Evolutionary conservation across 2,888 invertebrate species (phyloP).

Genomic region (Drosophila nr. perissopoda): DNA sequence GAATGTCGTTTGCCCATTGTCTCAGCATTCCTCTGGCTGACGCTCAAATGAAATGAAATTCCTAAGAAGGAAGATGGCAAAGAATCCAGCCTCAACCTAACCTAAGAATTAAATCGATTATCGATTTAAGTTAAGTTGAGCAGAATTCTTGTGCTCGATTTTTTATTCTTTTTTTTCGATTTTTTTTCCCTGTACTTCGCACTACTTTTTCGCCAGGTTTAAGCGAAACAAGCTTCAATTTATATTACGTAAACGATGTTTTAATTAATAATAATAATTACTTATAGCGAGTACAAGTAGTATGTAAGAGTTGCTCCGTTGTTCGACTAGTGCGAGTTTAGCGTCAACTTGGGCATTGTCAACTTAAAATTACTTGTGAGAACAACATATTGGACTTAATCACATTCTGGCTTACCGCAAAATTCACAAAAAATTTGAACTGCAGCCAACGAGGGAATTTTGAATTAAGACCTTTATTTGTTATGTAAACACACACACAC

Average conservation of each 20-base stretch:
- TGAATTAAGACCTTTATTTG: slow-evolving; percentile 20
- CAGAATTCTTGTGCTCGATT: background rate
- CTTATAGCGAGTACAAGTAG: background rate
- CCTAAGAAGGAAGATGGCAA: background rate
- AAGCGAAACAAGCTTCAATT: background rate
- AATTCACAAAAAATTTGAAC: slow-evolving; percentile 6
- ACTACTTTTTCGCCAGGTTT: background rate
- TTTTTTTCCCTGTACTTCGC: background rate
- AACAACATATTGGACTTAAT: slow-evolving; percentile 25
- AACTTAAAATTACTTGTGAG: background rate
- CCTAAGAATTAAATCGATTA: slow-evolving; percentile 13
- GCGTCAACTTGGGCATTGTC: background rate
- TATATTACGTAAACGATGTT: background rate
- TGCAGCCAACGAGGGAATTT: slow-evolving; percentile 7
- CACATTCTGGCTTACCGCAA: slow-evolving; percentile 32
- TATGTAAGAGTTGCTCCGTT: background rate
- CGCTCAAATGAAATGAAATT: slow-evolving; percentile 40
- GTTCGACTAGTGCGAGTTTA: slow-evolving; percentile 12
- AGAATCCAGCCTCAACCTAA: slow-evolving; percentile 24
- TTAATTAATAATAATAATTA: background rate
- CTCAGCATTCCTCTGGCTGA: slow-evolving; percentile 36
- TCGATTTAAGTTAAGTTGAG: background rate
- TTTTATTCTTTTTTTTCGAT: background rate
- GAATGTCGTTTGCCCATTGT: background rate
- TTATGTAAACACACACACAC: background rate